Evolutionary conservation across 2,797 vertebrate genomes (phyloP).

Genomic region (Eulemur albifrons): DNA sequence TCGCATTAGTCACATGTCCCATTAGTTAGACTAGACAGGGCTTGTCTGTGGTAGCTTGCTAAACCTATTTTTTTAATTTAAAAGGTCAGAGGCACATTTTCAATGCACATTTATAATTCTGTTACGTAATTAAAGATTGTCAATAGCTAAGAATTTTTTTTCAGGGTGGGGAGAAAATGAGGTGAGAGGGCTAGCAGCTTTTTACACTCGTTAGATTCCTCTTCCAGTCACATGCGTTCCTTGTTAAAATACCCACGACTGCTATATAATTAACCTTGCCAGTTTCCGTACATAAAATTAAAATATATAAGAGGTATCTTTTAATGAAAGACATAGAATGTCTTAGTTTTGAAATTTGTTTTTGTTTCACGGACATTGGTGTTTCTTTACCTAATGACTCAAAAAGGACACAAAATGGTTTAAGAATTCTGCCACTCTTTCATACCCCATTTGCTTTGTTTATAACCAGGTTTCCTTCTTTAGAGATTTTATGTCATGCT

Average conservation of each 20-base stretch:
- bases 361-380: background rate
- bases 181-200: background rate
- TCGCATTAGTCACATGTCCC: background rate
- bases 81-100: constrained; percentile 55
- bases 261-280: background rate
- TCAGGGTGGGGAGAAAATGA: background rate
- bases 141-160: background rate
- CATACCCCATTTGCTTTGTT: background rate
- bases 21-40: constrained; percentile 7
- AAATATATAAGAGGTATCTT: background rate
- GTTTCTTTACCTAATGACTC: background rate
- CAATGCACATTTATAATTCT: constrained; percentile 44
- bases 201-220: background rate
- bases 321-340: background rate
- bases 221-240: background rate
- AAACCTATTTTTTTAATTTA: constrained; percentile 51
- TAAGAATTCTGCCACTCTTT: background rate
- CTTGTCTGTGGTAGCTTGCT: background rate
- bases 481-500: background rate
- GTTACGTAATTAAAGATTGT: constrained; percentile 33
- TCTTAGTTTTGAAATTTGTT: constrained; percentile 31
- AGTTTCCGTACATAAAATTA: constrained; percentile 19
- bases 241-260: constrained; percentile 7
- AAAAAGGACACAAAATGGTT: background rate
- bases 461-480: background rate